Percentiles rank a stretch among this genome's conserved stretches.
Conservation (phyloP, 1,140 invertebrate species). For the Megalopta genalis region DNA sequence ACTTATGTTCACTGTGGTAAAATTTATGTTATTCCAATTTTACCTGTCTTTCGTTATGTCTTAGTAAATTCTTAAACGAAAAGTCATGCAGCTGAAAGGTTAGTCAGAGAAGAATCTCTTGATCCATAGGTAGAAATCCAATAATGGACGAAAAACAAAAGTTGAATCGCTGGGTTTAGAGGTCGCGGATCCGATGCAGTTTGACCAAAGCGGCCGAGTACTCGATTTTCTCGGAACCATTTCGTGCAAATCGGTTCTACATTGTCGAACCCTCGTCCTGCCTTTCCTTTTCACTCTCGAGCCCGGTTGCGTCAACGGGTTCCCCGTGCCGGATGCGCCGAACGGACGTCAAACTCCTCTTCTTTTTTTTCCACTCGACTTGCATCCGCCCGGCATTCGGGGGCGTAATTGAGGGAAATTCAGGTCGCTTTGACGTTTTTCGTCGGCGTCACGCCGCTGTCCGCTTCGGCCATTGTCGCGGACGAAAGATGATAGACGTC, state of each 20-base stretch:
- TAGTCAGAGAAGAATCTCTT: no score
- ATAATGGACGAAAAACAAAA: no score
- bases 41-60: no score
- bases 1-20: no score
- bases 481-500: neutral
- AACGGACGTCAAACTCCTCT: constrained; percentile 69
- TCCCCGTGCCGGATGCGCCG: constrained; percentile 64
- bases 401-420: constrained; percentile 68
- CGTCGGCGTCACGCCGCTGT: constrained; percentile 16
- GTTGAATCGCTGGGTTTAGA: no score
- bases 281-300: constrained; percentile 58
- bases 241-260: constrained; percentile 6
- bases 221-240: neutral
- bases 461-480: constrained; percentile 16
- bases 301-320: constrained; percentile 59
- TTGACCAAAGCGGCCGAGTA: neutral
- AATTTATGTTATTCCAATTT: no score
- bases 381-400: constrained; percentile 44
- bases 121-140: no score
- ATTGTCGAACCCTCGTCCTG: constrained; percentile 29
- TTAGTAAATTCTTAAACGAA: no score
- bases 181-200: neutral
- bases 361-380: constrained; percentile 46
- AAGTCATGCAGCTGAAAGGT: no score
- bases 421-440: constrained; percentile 40